These are phyloP conservation scores for Drosophila melanica DNA, from an alignment of 1,140 invertebrate genomes.

Conservation along the genomic window DNA sequence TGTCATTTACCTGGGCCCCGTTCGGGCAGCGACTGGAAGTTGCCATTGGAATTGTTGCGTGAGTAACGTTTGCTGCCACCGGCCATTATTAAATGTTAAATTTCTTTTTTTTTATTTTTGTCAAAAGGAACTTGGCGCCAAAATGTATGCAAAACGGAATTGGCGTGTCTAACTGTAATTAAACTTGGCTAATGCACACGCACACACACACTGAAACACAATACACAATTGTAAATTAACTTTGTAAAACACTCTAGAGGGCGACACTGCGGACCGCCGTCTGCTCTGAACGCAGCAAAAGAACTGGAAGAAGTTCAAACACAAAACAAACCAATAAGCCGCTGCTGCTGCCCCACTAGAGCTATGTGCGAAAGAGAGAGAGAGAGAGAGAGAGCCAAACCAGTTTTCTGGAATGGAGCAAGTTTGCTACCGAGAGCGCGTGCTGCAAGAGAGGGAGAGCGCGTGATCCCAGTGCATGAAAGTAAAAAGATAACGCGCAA, in stretches of 20 bases:
- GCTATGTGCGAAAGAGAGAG: constrained; percentile 7
- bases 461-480: constrained; percentile 66
- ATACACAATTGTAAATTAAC: constrained; percentile 23
- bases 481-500: constrained; percentile 79
- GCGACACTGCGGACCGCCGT: constrained; percentile 74
- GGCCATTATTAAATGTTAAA: constrained; percentile 55
- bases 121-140: constrained; percentile 59
- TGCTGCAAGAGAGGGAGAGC: constrained; percentile 24
- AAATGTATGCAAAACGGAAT: constrained; percentile 64
- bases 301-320: constrained; percentile 80
- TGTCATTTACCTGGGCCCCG: constrained; percentile 83
- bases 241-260: constrained; percentile 19
- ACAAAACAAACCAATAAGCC: constrained; percentile 76
- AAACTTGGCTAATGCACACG: constrained; percentile 51
- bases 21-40: constrained; percentile 76
- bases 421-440: constrained; percentile 10
- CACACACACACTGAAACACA: constrained; percentile 20
- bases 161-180: constrained; percentile 70
- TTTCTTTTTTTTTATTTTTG: constrained; percentile 34
- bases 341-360: constrained; percentile 28
- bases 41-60: constrained; percentile 81
- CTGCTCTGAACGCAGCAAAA: constrained; percentile 69
- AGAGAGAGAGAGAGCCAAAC: constrained; percentile 47
- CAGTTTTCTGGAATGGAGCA: constrained; percentile 65
- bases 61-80: constrained; percentile 79